Base-by-base conservation (phyloP, 1,140 invertebrate species). In the Sitophilus oryzae region DNA sequence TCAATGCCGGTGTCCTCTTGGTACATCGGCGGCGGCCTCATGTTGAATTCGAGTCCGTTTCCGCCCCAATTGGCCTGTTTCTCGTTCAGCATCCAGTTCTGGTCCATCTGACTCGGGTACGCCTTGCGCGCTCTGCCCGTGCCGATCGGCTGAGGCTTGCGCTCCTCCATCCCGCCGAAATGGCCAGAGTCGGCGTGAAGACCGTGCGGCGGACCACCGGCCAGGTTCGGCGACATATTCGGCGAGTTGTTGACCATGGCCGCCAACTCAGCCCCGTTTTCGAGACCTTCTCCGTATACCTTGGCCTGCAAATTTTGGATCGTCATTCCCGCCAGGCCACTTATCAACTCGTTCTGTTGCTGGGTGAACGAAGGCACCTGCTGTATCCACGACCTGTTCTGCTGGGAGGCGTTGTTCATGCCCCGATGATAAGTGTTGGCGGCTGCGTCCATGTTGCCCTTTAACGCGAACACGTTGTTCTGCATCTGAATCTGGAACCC, bases 121-220 rank as follows among this genome's bases (percentile, higher is more conserved):
- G 52, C 52, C 21, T 86, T 87, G 78, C 83, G 83, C 6, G 83
- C 81, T 63, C 85, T 76, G 69, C 86, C 85, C 0, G 82, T 88
- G 60, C 86, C 86, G 63, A 89, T 89, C 15, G 86, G 85, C 5
- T 84, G 79, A 59, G 82, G 78, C 65, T 88, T 87, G 35, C 85
- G 77, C 61, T 86, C 83, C 64, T 88, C 70, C 37, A 62, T 56
- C 44, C 59, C 64, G n/a, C n/a, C n/a, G 22, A 60, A 58, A 48
- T 61, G 59, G 66, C 41, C 52, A 66, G 61, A 70, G 69, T 45
- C 60, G 2, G 51, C 49, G 43, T 62, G 59, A 11, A 59, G 35
- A 23, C 47, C 49, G 45, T 73, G 71, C n/a, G 45, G 21, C 16
- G 52, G 51, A 14, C 57, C 68, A 4, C 73, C 66, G n/a, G n/a